Evolutionary conservation across 2,888 invertebrate genomes (phyloP).

Genomic region (Diachrysia chrysitis): DNA sequence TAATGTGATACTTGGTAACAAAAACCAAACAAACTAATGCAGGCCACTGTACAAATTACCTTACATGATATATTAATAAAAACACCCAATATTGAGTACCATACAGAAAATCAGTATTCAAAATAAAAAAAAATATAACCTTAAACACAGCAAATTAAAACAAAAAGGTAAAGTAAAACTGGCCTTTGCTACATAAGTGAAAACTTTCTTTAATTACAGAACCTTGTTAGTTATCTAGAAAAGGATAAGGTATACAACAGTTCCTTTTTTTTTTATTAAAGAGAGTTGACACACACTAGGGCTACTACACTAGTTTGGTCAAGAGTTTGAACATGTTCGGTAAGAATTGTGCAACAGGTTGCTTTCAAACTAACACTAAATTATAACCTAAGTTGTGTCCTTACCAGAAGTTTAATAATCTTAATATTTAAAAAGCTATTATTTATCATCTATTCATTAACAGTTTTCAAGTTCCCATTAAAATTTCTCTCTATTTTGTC

Average conservation of each 20-base stretch:
- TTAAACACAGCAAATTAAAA: conserved; percentile 3
- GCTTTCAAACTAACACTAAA: neutral
- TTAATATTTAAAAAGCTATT: too few relatives aligned
- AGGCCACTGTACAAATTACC: neutral
- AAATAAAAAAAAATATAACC: neutral
- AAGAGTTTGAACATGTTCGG: neutral
- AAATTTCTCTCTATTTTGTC: too few relatives aligned
- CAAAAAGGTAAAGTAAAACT: neutral
- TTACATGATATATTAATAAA: neutral
- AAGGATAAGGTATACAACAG: neutral
- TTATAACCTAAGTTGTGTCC: neutral
- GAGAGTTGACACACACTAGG: neutral
- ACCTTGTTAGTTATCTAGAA: neutral
- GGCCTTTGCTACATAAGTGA: conserved; percentile 4
- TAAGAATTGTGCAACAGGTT: conserved; percentile 3
- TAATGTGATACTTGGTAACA: neutral
- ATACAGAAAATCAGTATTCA: neutral
- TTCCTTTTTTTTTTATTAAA: neutral
- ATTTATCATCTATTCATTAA: too few relatives aligned
- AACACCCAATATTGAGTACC: neutral
- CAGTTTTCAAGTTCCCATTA: too few relatives aligned
- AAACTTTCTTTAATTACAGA: neutral
- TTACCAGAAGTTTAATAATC: neutral
- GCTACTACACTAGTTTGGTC: too few relatives aligned
- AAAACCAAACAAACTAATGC: too few relatives aligned